These are phyloP conservation scores for Esperia sulphurella DNA, from an alignment of 2,888 invertebrate genomes.

Conservation along the genomic window DNA sequence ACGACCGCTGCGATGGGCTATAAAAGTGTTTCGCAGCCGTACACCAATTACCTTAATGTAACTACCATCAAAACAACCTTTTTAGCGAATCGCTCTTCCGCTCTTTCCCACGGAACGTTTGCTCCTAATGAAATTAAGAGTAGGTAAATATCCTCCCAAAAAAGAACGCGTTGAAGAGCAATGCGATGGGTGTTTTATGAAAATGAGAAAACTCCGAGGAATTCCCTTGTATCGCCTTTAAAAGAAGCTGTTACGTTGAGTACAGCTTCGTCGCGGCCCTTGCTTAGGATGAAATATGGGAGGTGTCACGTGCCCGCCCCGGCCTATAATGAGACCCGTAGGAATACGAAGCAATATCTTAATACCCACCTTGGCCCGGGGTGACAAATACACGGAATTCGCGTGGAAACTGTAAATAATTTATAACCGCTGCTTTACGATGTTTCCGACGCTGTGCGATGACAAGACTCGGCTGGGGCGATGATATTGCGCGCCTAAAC, in stretches of 20 bases:
- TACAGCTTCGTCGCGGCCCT: slow-evolving; percentile 30
- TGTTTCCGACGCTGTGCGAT: slow-evolving; percentile 48
- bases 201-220: slow-evolving; percentile 44
- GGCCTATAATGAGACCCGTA: slow-evolving; percentile 68
- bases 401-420: slow-evolving; percentile 72
- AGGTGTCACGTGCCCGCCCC: slow-evolving; percentile 57
- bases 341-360: slow-evolving; percentile 77
- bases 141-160: slow-evolving; percentile 35
- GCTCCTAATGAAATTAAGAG: slow-evolving; percentile 64
- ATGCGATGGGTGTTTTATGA: slow-evolving; percentile 44
- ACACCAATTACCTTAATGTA: slow-evolving; percentile 75
- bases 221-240: slow-evolving; percentile 38
- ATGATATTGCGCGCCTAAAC: slow-evolving; percentile 48
- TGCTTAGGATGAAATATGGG: slow-evolving; percentile 68
- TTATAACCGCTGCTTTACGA: slow-evolving; percentile 66
- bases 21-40: slow-evolving; percentile 71
- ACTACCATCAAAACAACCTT: slow-evolving; percentile 70
- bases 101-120: slow-evolving; percentile 54
- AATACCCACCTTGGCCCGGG: slow-evolving; percentile 65
- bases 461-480: slow-evolving; percentile 47
- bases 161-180: slow-evolving; percentile 28
- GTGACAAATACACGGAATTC: slow-evolving; percentile 71
- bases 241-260: slow-evolving; percentile 36
- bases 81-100: slow-evolving; percentile 59
- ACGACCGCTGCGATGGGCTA: slow-evolving; percentile 62